Conservation (phyloP, 2,888 invertebrate genomes). For the Aspidapion aeneum region DNA sequence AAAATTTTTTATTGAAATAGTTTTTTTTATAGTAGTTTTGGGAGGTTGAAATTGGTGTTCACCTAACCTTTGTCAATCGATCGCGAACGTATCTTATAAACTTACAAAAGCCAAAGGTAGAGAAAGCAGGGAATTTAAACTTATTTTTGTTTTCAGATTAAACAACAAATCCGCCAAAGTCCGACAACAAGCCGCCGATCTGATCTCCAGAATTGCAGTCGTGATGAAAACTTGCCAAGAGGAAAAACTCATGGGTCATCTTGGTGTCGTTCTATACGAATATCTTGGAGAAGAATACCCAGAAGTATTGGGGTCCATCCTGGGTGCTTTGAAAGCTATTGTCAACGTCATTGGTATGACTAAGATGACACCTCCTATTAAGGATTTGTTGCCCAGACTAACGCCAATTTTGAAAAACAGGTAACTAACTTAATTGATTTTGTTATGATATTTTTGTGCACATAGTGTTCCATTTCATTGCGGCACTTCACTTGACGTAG, state of each 20-base stretch:
- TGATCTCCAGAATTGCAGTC: slow-evolving; percentile 96
- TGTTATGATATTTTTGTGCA: too few species aligned
- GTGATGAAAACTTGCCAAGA: slow-evolving; percentile 99
- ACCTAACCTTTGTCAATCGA: too few species aligned
- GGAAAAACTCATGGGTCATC: slow-evolving; percentile 99
- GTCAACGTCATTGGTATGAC: slow-evolving; percentile 99
- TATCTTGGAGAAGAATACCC: slow-evolving; percentile 99
- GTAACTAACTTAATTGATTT: too few species aligned
- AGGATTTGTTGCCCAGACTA: slow-evolving; percentile 92
- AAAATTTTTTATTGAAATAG: too few species aligned
- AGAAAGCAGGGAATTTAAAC: too few species aligned
- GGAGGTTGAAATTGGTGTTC: too few species aligned
- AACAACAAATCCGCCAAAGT: slow-evolving; percentile 99
- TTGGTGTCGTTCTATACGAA: slow-evolving; percentile 98
- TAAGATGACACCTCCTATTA: slow-evolving; percentile 99
- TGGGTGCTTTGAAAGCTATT: slow-evolving; percentile 98
- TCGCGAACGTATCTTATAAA: too few species aligned
- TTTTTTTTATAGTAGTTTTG: too few species aligned
- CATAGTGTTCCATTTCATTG: too few species aligned
- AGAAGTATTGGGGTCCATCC: slow-evolving; percentile 95
- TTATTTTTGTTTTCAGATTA: slow-evolving; percentile 50
- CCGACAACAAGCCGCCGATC: slow-evolving; percentile 97
- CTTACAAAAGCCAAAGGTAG: too few species aligned
- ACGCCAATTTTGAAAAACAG: slow-evolving; percentile 98
- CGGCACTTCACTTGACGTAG: too few species aligned